A percentile compares a stretch with the other conserved stretches of the same genome.
Conservation (phyloP, 2,113 vertebrate species). For the Leucopsar rothschildi region DNA sequence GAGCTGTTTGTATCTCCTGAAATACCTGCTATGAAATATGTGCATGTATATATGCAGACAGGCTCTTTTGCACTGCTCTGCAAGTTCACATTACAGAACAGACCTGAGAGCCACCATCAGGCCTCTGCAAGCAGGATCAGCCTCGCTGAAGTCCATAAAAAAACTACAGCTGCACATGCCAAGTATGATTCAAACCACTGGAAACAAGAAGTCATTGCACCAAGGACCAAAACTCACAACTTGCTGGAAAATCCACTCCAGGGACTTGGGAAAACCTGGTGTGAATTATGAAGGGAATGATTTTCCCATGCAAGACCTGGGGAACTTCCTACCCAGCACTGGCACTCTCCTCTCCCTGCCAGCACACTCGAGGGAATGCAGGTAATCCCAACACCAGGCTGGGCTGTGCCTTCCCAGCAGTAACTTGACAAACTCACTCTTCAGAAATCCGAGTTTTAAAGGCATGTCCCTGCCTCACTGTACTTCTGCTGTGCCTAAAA, state of each 20-base stretch:
- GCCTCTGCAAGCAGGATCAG: neutral
- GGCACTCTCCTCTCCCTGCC: neutral
- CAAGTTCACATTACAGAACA: accelerated
- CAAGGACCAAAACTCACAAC: neutral
- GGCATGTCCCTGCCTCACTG: neutral
- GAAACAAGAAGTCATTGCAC: neutral
- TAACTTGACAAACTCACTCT: neutral
- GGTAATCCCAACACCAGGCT: neutral
- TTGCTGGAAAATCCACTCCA: neutral
- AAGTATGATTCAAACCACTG: neutral
- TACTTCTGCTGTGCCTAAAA: neutral
- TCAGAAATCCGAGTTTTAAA: neutral
- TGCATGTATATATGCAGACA: neutral
- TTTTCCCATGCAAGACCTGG: neutral
- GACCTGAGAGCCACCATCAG: neutral
- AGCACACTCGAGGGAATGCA: neutral
- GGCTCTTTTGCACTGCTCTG: neutral
- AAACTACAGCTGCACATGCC: neutral
- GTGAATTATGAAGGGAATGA: neutral
- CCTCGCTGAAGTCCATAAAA: neutral
- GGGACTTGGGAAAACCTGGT: neutral
- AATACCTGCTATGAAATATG: neutral
- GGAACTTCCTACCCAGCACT: neutral
- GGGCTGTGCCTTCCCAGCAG: neutral
- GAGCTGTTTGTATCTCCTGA: neutral